Conservation (phyloP, 1,140 invertebrate genomes). For the Drosophila simulans region DNA sequence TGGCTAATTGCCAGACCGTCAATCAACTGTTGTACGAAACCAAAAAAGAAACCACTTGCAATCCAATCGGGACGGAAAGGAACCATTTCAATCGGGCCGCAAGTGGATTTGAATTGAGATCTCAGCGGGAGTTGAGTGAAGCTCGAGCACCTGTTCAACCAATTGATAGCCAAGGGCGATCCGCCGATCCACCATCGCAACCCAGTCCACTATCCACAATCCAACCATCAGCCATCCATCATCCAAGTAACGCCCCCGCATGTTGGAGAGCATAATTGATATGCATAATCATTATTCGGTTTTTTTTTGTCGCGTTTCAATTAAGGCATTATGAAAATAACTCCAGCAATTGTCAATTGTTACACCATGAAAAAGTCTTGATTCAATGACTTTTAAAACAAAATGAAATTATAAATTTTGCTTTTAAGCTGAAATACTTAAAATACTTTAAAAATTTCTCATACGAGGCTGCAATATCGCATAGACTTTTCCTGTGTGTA, state of each 20-base stretch:
- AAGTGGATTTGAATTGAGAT: slow-evolving; percentile 34
- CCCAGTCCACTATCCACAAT: background rate
- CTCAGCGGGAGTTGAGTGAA: slow-evolving; percentile 46
- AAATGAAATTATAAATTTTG: no score
- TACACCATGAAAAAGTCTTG: slow-evolving; percentile 6
- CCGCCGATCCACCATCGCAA: slow-evolving; percentile 19
- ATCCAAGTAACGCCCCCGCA: slow-evolving; percentile 31
- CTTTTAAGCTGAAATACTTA: no score
- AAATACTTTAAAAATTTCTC: no score
- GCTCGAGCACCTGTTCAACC: slow-evolving; percentile 46
- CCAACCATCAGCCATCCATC: slow-evolving; percentile 17
- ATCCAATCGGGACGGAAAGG: slow-evolving; percentile 25
- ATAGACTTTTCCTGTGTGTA: background rate
- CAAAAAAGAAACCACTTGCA: slow-evolving; percentile 15
- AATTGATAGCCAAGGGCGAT: slow-evolving; percentile 50
- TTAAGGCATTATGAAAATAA: slow-evolving; percentile 49
- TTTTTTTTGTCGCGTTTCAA: slow-evolving; percentile 48
- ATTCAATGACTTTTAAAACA: no score
- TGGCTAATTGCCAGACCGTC: slow-evolving; percentile 37
- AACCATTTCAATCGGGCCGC: slow-evolving; percentile 38
- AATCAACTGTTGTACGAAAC: slow-evolving; percentile 14
- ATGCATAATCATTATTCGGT: slow-evolving; percentile 49
- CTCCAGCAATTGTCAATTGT: slow-evolving; percentile 40
- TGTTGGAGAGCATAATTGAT: slow-evolving; percentile 47
- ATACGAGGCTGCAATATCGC: no score